A percentile compares a stretch with the other conserved stretches of the same genome.
These are phyloP conservation scores for Rhodophaea formosa DNA, from an alignment of 2,888 invertebrate genomes.

Conservation along the genomic window DNA sequence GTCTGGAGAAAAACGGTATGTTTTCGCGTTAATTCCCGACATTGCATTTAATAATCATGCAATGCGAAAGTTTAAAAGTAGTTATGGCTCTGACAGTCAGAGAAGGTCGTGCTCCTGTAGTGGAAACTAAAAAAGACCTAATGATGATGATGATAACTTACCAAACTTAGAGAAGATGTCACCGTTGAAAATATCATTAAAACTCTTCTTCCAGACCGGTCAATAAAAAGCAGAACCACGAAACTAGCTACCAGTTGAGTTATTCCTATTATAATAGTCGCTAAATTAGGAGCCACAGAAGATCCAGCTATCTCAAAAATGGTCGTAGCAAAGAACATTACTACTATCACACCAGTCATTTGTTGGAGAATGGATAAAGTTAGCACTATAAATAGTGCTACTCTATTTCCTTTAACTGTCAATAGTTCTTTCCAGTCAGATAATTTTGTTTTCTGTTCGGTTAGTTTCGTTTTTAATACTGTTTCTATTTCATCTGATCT, in stretches of 20 bases:
- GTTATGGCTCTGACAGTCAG: too few relatives aligned
- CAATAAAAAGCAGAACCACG: slow-evolving; percentile 47
- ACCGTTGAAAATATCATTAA: slow-evolving; percentile 47
- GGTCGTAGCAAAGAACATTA: slow-evolving; percentile 42
- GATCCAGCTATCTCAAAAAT: slow-evolving; percentile 50
- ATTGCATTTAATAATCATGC: too few relatives aligned
- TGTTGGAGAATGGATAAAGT: slow-evolving; percentile 42
- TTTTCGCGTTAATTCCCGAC: too few relatives aligned
- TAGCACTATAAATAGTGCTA: slow-evolving; percentile 43
- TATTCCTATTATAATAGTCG: slow-evolving; percentile 48
- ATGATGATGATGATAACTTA: slow-evolving; percentile 36
- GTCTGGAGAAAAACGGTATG: too few relatives aligned
- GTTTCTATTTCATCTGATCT: slow-evolving; percentile 31
- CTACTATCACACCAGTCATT: slow-evolving; percentile 44
- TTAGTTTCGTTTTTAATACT: background rate
- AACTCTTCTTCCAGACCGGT: slow-evolving; percentile 44
- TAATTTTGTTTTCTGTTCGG: slow-evolving; percentile 19
- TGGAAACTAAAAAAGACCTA: too few relatives aligned
- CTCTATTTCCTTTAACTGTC: slow-evolving; percentile 38
- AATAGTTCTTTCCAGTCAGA: slow-evolving; percentile 43
- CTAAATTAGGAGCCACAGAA: slow-evolving; percentile 42
- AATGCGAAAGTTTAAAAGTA: too few relatives aligned
- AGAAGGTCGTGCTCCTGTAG: too few relatives aligned
- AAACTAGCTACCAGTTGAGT: slow-evolving; percentile 42
- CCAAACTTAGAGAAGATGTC: slow-evolving; percentile 45